A percentile compares a stretch with the other conserved stretches of the same genome.
These are phyloP conservation scores for Passer montanus DNA, from an alignment of 2,113 vertebrate species.

Conservation along the genomic window DNA sequence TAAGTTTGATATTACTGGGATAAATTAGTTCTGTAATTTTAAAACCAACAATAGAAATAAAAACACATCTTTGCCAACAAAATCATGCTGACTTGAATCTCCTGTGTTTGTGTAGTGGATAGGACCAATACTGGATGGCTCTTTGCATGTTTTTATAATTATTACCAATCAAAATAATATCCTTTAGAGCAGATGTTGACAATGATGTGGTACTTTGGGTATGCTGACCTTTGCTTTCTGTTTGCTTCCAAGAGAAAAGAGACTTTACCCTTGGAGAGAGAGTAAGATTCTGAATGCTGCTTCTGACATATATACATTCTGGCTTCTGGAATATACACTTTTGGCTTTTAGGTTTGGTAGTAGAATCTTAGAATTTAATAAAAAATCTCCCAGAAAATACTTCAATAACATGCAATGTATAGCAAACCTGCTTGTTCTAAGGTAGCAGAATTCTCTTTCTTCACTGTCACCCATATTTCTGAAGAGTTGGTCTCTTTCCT, in stretches of 20 bases:
- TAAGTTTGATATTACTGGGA: not conserved
- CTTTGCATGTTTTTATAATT: not conserved
- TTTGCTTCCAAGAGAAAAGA: not conserved
- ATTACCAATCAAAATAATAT: not conserved
- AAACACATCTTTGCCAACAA: not conserved
- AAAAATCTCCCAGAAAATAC: not conserved
- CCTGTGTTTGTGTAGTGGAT: not conserved
- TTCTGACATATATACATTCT: not conserved
- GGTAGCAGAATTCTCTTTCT: not conserved
- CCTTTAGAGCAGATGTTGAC: not conserved
- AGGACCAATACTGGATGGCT: not conserved
- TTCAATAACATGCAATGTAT: not conserved
- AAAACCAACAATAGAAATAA: not conserved
- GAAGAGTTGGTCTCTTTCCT: constrained; percentile 23
- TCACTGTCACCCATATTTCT: not conserved
- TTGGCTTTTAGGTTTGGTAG: not conserved
- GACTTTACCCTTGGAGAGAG: not conserved
- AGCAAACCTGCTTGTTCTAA: not conserved
- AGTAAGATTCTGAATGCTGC: not conserved
- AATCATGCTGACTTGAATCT: not conserved
- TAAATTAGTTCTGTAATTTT: not conserved
- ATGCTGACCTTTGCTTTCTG: not conserved
- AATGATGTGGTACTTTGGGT: not conserved
- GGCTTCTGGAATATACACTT: not conserved
- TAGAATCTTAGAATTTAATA: not conserved